A percentile compares a stretch with the other conserved stretches of the same genome.
Conservation (phyloP, 1,140 invertebrate species). For the Goniozus legneri region DNA sequence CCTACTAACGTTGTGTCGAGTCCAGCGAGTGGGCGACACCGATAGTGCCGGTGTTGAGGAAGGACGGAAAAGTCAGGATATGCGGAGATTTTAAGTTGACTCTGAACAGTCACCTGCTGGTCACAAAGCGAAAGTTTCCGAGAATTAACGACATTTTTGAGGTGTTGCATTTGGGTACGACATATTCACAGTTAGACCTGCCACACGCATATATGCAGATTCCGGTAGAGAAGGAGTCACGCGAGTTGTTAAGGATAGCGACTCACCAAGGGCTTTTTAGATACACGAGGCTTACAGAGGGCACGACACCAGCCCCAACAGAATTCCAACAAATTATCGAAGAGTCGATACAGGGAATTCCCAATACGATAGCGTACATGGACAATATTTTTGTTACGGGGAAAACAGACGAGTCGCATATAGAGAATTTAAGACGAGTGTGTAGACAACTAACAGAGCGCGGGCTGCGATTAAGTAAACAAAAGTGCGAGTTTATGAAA, state of each 20-base stretch:
- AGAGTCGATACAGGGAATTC: neutral
- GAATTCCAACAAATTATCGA: slow-evolving; percentile 9
- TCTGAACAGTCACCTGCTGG: neutral
- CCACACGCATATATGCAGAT: neutral
- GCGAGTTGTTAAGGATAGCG: neutral
- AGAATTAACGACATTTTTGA: neutral
- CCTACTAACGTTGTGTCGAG: too few relatives aligned
- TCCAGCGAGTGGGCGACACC: slow-evolving; percentile 19
- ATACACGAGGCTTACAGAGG: slow-evolving; percentile 1
- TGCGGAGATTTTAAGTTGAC: neutral
- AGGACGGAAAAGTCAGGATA: neutral
- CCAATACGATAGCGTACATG: neutral
- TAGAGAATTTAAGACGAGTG: neutral
- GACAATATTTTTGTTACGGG: slow-evolving; percentile 4
- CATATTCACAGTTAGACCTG: neutral
- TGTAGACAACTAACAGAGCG: neutral
- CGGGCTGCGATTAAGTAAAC: neutral
- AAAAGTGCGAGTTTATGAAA: slow-evolving; percentile 2
- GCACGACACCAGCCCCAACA: neutral
- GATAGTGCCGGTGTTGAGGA: slow-evolving; percentile 20
- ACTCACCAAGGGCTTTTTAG: slow-evolving; percentile 4
- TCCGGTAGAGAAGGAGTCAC: neutral
- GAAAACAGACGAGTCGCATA: neutral
- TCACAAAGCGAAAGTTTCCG: neutral
- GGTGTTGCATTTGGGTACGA: neutral